A percentile compares a stretch with the other conserved stretches of the same genome.
Evolutionary conservation across 2,888 invertebrate genomes (phyloP).

Genomic region (Synergus umbraculus): DNA sequence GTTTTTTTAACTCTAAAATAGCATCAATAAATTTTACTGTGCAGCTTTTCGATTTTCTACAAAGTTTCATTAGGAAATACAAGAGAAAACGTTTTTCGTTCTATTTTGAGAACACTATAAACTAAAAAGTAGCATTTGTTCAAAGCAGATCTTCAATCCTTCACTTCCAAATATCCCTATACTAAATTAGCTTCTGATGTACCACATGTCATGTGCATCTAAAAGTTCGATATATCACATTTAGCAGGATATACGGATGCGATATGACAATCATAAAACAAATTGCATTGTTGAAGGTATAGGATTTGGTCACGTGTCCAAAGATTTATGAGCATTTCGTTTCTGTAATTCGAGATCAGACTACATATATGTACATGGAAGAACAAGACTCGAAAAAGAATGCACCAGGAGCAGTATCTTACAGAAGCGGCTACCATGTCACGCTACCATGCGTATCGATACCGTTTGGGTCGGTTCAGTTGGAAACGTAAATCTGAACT

Average conservation of each 20-base stretch:
- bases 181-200: background rate
- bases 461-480: constrained; percentile 9
- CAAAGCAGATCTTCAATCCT: too few species aligned
- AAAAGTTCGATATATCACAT: background rate
- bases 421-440: background rate
- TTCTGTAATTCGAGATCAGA: constrained; percentile 9
- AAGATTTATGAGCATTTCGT: background rate
- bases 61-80: too few species aligned
- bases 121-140: too few species aligned
- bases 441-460: constrained; percentile 3
- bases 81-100: too few species aligned
- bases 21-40: too few species aligned
- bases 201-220: background rate
- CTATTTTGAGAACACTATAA: too few species aligned
- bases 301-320: background rate
- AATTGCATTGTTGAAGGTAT: background rate
- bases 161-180: background rate
- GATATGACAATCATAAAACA: background rate
- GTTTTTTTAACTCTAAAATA: too few species aligned
- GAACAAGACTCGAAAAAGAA: constrained; percentile 2
- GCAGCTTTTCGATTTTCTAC: too few species aligned
- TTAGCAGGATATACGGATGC: background rate
- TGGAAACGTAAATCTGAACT: constrained; percentile 35
- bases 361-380: background rate
- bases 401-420: background rate